A percentile compares a stretch with the other conserved stretches of the same genome.
phyloP scores from a whole-genome alignment of 1,140 invertebrate genomes.

The Eulimnadia texana region DNA sequence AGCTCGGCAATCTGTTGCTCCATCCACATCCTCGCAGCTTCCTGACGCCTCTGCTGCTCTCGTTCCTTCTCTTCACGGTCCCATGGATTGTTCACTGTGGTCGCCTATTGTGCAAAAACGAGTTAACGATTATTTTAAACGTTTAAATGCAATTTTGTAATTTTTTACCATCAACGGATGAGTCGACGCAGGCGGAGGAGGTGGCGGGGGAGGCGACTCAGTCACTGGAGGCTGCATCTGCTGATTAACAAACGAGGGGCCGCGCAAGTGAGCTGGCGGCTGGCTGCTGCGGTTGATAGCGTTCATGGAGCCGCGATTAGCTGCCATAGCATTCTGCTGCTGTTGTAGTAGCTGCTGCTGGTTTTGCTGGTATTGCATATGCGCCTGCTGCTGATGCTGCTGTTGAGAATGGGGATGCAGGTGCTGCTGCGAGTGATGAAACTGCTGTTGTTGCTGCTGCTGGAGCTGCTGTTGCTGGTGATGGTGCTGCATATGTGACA shows the following conservation, averaged over 20 bases:
- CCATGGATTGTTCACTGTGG: slow-evolving; percentile 50
- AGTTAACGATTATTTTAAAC: too few species aligned
- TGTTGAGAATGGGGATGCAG: slow-evolving; percentile 18
- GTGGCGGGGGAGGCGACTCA: slow-evolving; percentile 44
- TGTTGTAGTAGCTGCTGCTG: slow-evolving; percentile 12
- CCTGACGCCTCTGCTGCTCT: slow-evolving; percentile 50
- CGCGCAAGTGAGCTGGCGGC: background rate
- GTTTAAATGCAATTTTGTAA: too few species aligned
- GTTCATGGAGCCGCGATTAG: background rate
- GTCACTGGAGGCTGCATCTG: slow-evolving; percentile 22
- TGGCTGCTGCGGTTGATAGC: background rate
- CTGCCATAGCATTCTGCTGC: background rate
- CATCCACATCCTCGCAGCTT: slow-evolving; percentile 51
- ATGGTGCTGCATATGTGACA: slow-evolving; percentile 23
- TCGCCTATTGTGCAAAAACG: background rate
- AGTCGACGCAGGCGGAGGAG: slow-evolving; percentile 44
- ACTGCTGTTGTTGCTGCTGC: background rate
- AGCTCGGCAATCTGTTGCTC: slow-evolving; percentile 73
- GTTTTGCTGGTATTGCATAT: slow-evolving; percentile 6
- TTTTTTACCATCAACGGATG: slow-evolving; percentile 44
- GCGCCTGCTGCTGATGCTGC: slow-evolving; percentile 4
- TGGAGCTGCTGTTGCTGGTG: slow-evolving; percentile 18
- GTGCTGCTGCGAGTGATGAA: slow-evolving; percentile 14
- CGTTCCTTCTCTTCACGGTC: slow-evolving; percentile 72
- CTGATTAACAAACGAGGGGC: slow-evolving; percentile 16